Evolutionary conservation across 2,113 vertebrate species (phyloP).

Genomic region (Psophia crepitans): DNA sequence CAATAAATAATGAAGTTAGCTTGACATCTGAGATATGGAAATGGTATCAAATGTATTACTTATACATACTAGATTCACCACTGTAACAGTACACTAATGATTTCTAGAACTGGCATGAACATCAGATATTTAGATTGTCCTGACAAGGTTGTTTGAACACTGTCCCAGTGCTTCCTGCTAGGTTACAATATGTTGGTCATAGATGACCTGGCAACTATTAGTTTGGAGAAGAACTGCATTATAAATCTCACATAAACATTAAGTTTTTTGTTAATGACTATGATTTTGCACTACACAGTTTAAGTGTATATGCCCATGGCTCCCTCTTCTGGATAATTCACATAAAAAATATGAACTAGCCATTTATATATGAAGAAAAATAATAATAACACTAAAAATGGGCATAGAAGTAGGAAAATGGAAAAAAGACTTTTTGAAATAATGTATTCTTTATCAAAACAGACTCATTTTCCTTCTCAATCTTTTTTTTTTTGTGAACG

Average conservation of each 20-base stretch:
- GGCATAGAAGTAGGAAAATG: not conserved
- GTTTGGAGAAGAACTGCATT: not conserved
- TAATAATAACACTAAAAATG: not conserved
- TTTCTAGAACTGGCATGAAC: not conserved
- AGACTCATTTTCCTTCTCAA: not conserved
- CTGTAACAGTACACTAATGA: not conserved
- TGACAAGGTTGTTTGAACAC: not conserved
- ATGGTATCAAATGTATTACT: not conserved
- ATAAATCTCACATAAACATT: not conserved
- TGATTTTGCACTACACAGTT: not conserved
- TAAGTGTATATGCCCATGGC: not conserved
- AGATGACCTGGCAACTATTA: not conserved
- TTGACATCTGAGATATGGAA: not conserved
- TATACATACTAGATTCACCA: not conserved
- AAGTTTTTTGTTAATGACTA: not conserved
- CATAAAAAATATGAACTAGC: not conserved
- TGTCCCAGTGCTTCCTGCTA: not conserved
- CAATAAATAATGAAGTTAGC: not conserved
- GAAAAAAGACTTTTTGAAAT: not conserved
- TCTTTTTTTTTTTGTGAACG: not conserved
- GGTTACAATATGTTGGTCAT: not conserved
- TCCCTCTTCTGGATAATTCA: slow-evolving; percentile 46
- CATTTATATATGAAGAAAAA: not conserved
- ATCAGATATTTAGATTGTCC: not conserved
- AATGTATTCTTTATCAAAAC: not conserved